A percentile compares a stretch with the other conserved stretches of the same genome.
These are phyloP conservation scores for Laspeyria flexula DNA, from an alignment of 2,888 invertebrate genomes.

Conservation along the genomic window DNA sequence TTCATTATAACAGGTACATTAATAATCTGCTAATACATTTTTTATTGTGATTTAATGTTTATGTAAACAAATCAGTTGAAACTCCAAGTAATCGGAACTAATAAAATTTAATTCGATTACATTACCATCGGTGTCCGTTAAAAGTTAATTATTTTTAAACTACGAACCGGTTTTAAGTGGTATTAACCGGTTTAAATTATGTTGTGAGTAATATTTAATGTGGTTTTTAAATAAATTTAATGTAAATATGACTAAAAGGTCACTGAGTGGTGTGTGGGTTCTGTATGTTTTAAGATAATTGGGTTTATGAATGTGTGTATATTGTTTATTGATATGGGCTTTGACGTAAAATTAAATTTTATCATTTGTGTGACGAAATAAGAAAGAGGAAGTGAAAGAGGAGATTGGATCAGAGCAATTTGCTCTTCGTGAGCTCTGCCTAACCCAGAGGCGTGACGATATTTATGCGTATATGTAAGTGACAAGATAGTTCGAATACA, in stretches of 20 bases:
- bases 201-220: slow-evolving; percentile 12
- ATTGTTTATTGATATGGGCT: no score
- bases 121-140: slow-evolving; percentile 13
- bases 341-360: no score
- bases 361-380: no score
- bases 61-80: slow-evolving; percentile 28
- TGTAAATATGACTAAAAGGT: slow-evolving; percentile 24
- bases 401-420: no score
- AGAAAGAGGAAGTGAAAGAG: no score
- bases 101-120: slow-evolving; percentile 38
- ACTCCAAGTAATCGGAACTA: slow-evolving; percentile 22
- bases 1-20: slow-evolving; percentile 5
- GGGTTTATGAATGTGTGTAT: no score
- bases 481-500: no score
- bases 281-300: neutral
- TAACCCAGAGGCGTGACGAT: no score
- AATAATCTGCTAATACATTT: slow-evolving; percentile 16
- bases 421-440: no score
- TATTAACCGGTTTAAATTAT: slow-evolving; percentile 13
- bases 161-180: slow-evolving; percentile 17
- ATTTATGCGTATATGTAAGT: no score
- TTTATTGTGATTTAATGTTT: slow-evolving; percentile 25
- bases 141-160: slow-evolving; percentile 22
- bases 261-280: slow-evolving; percentile 19
- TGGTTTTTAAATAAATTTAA: slow-evolving; percentile 17